These are phyloP conservation scores for Iselma pallidipennis DNA, from an alignment of 2,888 invertebrate genomes.

Conservation along the genomic window DNA sequence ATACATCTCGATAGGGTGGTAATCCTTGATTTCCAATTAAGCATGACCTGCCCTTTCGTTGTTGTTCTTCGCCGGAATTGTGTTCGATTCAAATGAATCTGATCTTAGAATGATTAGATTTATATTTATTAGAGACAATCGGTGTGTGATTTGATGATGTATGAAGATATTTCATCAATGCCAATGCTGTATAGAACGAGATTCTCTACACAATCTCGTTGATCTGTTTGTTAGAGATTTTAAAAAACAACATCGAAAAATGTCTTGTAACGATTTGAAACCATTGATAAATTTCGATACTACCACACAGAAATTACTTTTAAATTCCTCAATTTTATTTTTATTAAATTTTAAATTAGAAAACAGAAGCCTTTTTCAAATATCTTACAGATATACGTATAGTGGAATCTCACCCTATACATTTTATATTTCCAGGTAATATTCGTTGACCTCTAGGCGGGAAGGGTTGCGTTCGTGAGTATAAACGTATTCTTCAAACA, in stretches of 20 bases:
- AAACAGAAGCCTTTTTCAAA: no score
- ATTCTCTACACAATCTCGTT: neutral
- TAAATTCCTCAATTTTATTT: neutral
- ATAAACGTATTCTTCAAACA: neutral
- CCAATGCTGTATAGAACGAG: neutral
- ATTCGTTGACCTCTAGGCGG: neutral
- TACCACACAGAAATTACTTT: neutral
- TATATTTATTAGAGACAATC: neutral
- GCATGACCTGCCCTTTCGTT: slow-evolving; percentile 35
- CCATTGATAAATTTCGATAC: neutral
- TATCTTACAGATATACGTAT: no score
- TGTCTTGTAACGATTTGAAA: neutral
- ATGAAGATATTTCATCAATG: neutral
- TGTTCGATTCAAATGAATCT: slow-evolving; percentile 9
- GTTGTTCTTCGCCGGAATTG: slow-evolving; percentile 29
- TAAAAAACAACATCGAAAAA: neutral
- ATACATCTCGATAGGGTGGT: neutral
- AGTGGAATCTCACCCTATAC: neutral
- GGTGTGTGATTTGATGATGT: neutral
- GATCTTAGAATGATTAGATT: slow-evolving; percentile 5
- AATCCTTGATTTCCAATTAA: slow-evolving; percentile 34
- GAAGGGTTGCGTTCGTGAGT: neutral
- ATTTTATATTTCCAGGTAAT: neutral
- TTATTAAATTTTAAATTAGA: neutral
- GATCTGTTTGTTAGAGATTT: neutral